Percentiles rank a stretch among this genome's conserved stretches.
phyloP scores from a whole-genome alignment of 2,888 invertebrate species.

The Cerastis leucographa region DNA sequence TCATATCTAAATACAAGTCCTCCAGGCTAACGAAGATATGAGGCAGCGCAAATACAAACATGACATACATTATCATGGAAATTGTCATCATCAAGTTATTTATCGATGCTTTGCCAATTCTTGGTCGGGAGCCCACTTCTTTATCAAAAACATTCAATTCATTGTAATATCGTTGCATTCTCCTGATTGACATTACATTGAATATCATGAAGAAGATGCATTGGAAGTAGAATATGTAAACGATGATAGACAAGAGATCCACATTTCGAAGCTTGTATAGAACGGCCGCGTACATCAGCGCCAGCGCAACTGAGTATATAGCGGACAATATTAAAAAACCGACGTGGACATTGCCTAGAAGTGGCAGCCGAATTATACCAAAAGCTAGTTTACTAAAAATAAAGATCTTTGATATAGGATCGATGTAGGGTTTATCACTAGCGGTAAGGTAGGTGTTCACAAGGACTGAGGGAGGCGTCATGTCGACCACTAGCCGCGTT shows the following conservation, averaged over 20 bases:
- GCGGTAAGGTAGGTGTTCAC: constrained; percentile 74
- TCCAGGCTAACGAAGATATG: constrained; percentile 31
- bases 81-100: constrained; percentile 67
- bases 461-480: constrained; percentile 73
- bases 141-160: constrained; percentile 76
- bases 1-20: constrained; percentile 30
- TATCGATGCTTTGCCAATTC: constrained; percentile 66
- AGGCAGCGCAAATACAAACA: constrained; percentile 52
- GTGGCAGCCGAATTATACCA: constrained; percentile 72
- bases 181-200: constrained; percentile 68
- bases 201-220: constrained; percentile 66
- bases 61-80: constrained; percentile 59
- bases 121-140: constrained; percentile 73
- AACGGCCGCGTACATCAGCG: constrained; percentile 7
- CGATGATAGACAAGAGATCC: constrained; percentile 43
- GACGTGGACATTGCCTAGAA: constrained; percentile 63
- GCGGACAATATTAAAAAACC: constrained; percentile 62
- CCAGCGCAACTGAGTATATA: constrained; percentile 61
- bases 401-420: constrained; percentile 74
- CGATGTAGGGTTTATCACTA: constrained; percentile 67
- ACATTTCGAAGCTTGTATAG: constrained; percentile 4
- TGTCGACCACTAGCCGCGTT: constrained; percentile 42
- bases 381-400: constrained; percentile 68
- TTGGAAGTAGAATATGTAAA: constrained; percentile 46
- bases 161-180: constrained; percentile 70